phyloP scores from a whole-genome alignment of 2,113 vertebrate species.

The Laticauda laticaudata region DNA sequence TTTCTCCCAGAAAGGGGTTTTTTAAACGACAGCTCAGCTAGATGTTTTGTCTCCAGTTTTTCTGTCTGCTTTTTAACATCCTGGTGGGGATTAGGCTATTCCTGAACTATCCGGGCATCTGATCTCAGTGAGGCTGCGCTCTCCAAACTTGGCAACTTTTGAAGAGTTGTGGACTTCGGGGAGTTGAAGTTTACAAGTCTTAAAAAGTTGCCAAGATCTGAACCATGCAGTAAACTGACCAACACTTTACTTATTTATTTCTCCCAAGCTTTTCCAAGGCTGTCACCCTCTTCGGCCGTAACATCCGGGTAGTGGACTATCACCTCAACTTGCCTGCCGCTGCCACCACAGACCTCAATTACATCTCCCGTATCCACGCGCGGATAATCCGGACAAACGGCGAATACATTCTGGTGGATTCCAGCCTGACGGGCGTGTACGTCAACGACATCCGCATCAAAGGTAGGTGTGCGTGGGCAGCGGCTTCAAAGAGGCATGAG shows the following conservation, averaged over 20 bases:
- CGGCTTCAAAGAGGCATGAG: background rate
- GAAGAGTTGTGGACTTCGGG: too few species aligned
- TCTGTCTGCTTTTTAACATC: background rate
- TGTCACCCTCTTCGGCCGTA: slow-evolving; percentile 31
- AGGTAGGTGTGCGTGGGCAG: background rate
- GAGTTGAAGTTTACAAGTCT: too few species aligned
- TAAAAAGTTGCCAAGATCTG: too few species aligned
- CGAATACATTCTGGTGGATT: slow-evolving; percentile 24
- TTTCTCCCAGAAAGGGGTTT: background rate
- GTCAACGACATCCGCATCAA: slow-evolving; percentile 25
- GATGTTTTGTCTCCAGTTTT: background rate
- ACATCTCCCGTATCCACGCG: slow-evolving; percentile 32
- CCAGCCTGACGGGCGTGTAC: slow-evolving; percentile 35
- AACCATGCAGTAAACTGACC: background rate
- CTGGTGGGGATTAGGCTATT: background rate
- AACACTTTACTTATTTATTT: background rate
- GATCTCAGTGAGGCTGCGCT: background rate
- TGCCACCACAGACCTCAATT: background rate
- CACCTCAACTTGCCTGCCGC: background rate
- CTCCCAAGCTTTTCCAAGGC: slow-evolving; percentile 19
- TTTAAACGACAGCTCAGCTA: background rate
- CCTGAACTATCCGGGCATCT: background rate
- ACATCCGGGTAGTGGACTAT: background rate
- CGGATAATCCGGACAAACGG: background rate
- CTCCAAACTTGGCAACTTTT: too few species aligned